Evolutionary conservation across 2,797 vertebrate species (phyloP).

Genomic region (Onychomys arenicola): DNA sequence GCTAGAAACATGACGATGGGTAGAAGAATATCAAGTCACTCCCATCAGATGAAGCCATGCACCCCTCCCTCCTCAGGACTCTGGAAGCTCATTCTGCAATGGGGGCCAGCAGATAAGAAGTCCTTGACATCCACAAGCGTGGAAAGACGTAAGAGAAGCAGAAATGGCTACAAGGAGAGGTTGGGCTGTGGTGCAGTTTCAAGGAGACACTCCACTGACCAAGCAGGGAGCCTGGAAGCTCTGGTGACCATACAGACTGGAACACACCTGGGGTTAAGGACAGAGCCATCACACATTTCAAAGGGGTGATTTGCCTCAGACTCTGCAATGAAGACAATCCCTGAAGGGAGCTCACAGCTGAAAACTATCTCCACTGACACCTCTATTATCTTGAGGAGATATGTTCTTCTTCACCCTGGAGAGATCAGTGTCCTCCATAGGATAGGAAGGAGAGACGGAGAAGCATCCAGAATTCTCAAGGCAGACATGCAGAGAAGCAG

Average conservation of each 20-base stretch:
- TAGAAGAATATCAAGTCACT: background rate
- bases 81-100: background rate
- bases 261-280: background rate
- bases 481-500: background rate
- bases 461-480: background rate
- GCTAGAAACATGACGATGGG: background rate
- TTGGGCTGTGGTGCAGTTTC: background rate
- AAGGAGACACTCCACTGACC: background rate
- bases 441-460: background rate
- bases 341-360: background rate
- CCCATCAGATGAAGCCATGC: background rate
- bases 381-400: background rate
- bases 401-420: background rate
- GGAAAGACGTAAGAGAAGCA: background rate
- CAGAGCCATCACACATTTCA: background rate
- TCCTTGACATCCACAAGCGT: background rate
- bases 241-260: background rate
- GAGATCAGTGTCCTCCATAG: background rate
- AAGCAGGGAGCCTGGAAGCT: background rate
- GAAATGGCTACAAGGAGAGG: background rate
- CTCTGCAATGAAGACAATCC: background rate
- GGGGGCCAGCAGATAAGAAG: too few species aligned
- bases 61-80: fast-evolving
- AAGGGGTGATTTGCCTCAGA: background rate
- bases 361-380: background rate